phyloP scores from a whole-genome alignment of 64 coral and sea anemone species.

The Actinia tenebrosa region DNA sequence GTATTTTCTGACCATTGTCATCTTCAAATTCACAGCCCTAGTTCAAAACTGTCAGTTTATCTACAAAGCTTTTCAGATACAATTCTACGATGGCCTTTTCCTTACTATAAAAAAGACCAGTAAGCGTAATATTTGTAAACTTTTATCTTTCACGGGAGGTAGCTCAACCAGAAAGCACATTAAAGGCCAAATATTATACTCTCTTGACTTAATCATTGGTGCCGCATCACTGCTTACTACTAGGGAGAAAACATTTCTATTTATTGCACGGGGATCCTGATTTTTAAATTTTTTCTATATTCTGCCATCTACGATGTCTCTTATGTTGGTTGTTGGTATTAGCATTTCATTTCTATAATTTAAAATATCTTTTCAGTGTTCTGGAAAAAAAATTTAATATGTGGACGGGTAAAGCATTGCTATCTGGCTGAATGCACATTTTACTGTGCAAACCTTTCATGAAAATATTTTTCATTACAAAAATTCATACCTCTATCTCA shows the following conservation, averaged over 20 bases:
- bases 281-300: too few relatives aligned
- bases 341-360: too few relatives aligned
- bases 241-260: neutral
- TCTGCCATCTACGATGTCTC: too few relatives aligned
- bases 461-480: too few relatives aligned
- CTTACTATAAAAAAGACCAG: conserved; percentile 48
- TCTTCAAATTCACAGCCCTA: conserved; percentile 23
- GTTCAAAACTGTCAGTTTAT: neutral
- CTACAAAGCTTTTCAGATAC: conserved; percentile 15
- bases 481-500: too few relatives aligned
- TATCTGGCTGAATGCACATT: too few relatives aligned
- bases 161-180: conserved; percentile 48
- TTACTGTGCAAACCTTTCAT: too few relatives aligned
- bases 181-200: conserved; percentile 47
- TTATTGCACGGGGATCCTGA: too few relatives aligned
- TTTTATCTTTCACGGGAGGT: conserved; percentile 28
- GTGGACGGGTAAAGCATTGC: too few relatives aligned
- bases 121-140: conserved; percentile 24
- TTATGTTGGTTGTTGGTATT: too few relatives aligned
- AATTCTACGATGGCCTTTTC: conserved; percentile 30
- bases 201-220: conserved; percentile 42
- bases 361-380: too few relatives aligned
- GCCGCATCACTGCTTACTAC: conserved; percentile 44
- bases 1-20: neutral
- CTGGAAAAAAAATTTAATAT: too few relatives aligned